Base-by-base conservation (phyloP, 2,797 vertebrate species). In the Anniella stebbinsi region DNA sequence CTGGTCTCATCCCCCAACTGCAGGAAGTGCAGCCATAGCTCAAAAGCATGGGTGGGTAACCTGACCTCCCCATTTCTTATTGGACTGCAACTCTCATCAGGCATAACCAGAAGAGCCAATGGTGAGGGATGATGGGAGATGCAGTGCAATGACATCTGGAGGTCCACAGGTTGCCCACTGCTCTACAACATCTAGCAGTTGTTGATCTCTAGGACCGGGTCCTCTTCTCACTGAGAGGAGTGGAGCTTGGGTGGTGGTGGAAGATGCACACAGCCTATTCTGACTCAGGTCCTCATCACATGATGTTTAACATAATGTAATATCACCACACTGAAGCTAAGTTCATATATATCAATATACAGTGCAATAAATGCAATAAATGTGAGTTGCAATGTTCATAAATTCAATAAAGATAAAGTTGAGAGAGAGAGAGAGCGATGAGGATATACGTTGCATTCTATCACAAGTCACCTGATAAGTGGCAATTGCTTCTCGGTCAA, bases 401-500 rank as follows among this genome's bases (percentile, higher is more conserved):
- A 51, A 28, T 51, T 80, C 63, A 18, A 28, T 28, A 11, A 18
- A 28, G 7, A 23, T 18, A 63, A 72, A 36, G 12, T 18, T 36
- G 60, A 63, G n/a, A 23, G 2, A 70, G 69, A 28, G 45, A 45
- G 45, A 2, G 25, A 41, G 38, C 41, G 15, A 30, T 18, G 11
- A 54, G 36, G 28, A 21, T 7, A 33, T 7, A 10, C 18, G 15
- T 1, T 0, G 2, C 1, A 7, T 18, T 30, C 45, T 70, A 1
- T 3, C 5, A 87, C 30, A 0, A 97, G 98, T 98, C 92, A 99
- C 99, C 95, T 98, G 97, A 63, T 99, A 99, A 86, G 95, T 98
- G 83, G 98, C 97, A n/a, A 97, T 97, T 30, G 89, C 95, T 97
- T 99, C 99, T 85, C 99, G 97, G 95, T 99, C 98, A 77, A 99